Percentiles rank a stretch among this genome's conserved stretches.
phyloP scores from a whole-genome alignment of 2,797 vertebrate genomes.

The Synanceia verrucosa region DNA sequence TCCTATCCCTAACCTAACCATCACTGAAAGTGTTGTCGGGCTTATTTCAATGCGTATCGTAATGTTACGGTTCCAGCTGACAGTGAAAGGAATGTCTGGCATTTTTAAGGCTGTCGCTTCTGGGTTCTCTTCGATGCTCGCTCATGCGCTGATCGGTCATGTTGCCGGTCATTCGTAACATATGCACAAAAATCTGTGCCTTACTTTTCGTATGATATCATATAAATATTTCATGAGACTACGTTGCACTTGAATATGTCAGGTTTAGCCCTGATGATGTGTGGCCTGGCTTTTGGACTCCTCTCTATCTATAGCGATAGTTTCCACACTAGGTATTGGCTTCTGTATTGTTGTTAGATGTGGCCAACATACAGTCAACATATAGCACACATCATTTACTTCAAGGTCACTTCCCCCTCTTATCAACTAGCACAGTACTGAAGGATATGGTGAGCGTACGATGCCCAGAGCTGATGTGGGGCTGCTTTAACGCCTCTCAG shows the following conservation, averaged over 20 bases:
- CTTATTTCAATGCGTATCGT: too few relatives aligned
- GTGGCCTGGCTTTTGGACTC: not conserved
- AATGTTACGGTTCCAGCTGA: too few relatives aligned
- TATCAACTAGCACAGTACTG: slow-evolving; percentile 8
- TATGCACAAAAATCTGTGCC: too few relatives aligned
- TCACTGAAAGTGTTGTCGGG: too few relatives aligned
- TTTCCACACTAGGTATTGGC: not conserved
- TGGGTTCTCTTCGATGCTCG: too few relatives aligned
- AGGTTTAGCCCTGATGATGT: not conserved
- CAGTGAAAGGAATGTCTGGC: too few relatives aligned
- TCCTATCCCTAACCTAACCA: too few relatives aligned
- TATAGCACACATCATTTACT: slow-evolving; percentile 6
- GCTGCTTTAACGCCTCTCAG: slow-evolving; percentile 59
- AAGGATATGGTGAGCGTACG: slow-evolving; percentile 16
- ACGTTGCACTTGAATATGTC: not conserved
- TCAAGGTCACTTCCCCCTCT: not conserved
- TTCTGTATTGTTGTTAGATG: slow-evolving; percentile 1
- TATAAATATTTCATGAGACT: too few relatives aligned
- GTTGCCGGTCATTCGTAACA: too few relatives aligned
- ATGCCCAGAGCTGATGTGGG: slow-evolving; percentile 51
- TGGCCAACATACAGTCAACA: not conserved
- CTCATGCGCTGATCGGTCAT: too few relatives aligned
- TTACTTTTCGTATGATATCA: too few relatives aligned
- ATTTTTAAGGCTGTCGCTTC: too few relatives aligned
- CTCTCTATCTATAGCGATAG: not conserved